A percentile compares a stretch with the other conserved stretches of the same genome.
Conservation (phyloP, 1,140 invertebrate genomes). For the Macrostomum lignano region DNA sequence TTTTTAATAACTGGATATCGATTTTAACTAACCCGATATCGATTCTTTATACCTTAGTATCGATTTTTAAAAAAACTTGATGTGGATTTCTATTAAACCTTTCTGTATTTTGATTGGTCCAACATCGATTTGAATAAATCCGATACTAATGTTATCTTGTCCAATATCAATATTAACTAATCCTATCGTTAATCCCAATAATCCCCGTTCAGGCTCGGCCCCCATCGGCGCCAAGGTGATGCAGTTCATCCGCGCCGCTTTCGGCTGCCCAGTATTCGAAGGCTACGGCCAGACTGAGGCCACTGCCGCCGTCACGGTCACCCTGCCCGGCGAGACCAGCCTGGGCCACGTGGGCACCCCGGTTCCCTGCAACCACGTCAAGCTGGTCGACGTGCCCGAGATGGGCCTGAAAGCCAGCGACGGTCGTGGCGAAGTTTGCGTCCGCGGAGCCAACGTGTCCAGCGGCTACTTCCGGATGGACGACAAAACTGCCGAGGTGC, state of each 20-base stretch:
- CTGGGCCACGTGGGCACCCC: neutral
- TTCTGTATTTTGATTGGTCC: no score
- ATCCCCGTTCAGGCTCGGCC: constrained; percentile 69
- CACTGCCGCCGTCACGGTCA: neutral
- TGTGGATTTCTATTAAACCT: no score
- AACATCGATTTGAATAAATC: no score
- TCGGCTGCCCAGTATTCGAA: constrained; percentile 48
- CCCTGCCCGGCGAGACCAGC: neutral
- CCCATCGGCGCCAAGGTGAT: constrained; percentile 60
- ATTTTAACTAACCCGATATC: no score
- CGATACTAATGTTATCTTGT: no score
- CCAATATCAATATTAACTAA: no score
- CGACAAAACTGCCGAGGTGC: constrained; percentile 25
- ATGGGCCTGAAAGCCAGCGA: neutral
- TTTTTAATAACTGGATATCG: no score
- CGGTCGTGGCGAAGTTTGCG: no score
- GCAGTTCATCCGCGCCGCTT: constrained; percentile 57
- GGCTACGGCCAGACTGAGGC: constrained; percentile 5
- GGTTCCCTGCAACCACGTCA: neutral
- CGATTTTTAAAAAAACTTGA: no score
- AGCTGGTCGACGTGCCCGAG: neutral
- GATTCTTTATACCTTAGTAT: no score
- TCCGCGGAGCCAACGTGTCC: constrained; percentile 49
- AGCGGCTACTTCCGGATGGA: constrained; percentile 40
- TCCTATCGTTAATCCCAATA: constrained; percentile 44